Evolutionary conservation across 23 tunicate genomes (phyloP), one percentile per base, ranked within the genome.

Genomic region (Trididemnum clinides): DNA sequence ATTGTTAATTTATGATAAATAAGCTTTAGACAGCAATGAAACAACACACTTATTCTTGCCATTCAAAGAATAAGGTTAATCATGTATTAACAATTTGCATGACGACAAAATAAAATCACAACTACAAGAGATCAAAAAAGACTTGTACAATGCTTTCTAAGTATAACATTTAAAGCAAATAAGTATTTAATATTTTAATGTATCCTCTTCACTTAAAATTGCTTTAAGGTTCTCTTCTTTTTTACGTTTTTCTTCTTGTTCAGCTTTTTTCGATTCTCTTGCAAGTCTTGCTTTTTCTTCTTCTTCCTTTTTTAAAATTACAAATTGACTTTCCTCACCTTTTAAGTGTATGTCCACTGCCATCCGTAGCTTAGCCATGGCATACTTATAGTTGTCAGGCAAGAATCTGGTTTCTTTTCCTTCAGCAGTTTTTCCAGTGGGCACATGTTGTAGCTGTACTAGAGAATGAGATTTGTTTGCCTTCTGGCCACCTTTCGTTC

Each of bases 401-500:
- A 88, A 27, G 12, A 81, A 31, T 23, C 92, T 38, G 18, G 49
- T 72, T 1, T 78, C 83, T 33, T 62, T 59, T 22, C 88, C 86
- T 5, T 50, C 30, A 1, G 77, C 83, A 27, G 51, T 62, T 34
- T 57, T 50, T 1, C 72, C 72, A 15, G 92, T 88, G 1, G 92
- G 92, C 33, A 39, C 25, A 39, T 88, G 92, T 28, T 38, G 34
- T 36, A 81, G 33, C 18, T 15, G 71, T 1, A 88, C 92, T 10
- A 88, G 59, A n/a, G 72, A 51, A 22, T 88, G 76, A 1, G 92
- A 71, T 31, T 84, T 73, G 51, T 88, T 88, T 37, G 92, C 92
- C 74, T 88, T 88, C 49, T 88, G 92, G 7, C 92, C 92, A 49
- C 92, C 92, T 74, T 79, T 78, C 1, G 92, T 44, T 22, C 83